phyloP scores from a whole-genome alignment of 2,888 invertebrate species.

The Folsomia manolachei region DNA sequence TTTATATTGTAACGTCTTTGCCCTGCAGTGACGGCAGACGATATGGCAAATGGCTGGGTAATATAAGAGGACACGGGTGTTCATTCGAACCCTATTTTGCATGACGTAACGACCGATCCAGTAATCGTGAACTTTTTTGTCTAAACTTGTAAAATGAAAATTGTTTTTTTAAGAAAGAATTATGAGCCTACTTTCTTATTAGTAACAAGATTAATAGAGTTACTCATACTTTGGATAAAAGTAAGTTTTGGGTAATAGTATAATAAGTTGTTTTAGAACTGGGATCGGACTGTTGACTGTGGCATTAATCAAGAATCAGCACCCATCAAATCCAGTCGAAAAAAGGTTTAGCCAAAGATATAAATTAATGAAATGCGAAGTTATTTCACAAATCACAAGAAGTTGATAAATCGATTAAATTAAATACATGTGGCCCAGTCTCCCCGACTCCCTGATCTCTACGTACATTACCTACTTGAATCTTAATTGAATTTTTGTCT shows the following conservation, averaged over 20 bases:
- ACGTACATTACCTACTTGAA: too few relatives aligned
- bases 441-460: too few relatives aligned
- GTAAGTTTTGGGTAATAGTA: background rate
- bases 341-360: background rate
- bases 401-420: background rate
- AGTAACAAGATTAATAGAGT: too few relatives aligned
- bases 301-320: background rate
- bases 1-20: slow-evolving; percentile 3
- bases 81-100: too few relatives aligned
- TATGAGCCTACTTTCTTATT: too few relatives aligned
- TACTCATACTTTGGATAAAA: too few relatives aligned
- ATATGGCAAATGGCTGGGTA: too few relatives aligned
- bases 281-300: background rate
- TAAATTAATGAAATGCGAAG: background rate
- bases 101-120: background rate
- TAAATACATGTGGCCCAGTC: background rate
- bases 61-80: too few relatives aligned
- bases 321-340: too few relatives aligned
- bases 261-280: background rate
- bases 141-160: background rate
- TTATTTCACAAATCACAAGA: background rate
- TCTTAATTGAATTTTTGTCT: background rate
- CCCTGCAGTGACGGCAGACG: too few relatives aligned
- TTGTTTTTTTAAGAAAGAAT: background rate
- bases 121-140: background rate